A percentile compares a stretch with the other conserved stretches of the same genome.
Conservation (phyloP, 2,888 invertebrate genomes). For the Hanleya hanleyi region DNA sequence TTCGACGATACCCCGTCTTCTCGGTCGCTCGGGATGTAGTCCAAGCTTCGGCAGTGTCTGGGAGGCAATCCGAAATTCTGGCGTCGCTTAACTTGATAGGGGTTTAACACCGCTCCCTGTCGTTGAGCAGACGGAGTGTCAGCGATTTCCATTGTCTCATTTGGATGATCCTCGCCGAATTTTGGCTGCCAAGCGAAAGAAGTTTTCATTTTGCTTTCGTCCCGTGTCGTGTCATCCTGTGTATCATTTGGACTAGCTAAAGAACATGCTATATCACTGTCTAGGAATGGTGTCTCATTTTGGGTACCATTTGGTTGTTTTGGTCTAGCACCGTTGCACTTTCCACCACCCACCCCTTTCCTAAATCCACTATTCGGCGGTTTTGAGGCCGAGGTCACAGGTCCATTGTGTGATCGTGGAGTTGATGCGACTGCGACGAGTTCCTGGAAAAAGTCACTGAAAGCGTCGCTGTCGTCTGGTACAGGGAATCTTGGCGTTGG, state of each 20-base stretch:
- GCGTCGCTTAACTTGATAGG: conserved; percentile 65
- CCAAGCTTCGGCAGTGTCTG: conserved; percentile 67
- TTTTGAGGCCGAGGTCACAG: neutral
- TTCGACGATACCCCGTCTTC: conserved; percentile 60
- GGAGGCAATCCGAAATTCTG: conserved; percentile 58
- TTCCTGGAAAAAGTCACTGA: conserved; percentile 7
- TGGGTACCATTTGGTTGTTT: neutral
- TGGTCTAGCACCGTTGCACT: conserved; percentile 2
- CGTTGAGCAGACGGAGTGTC: neutral
- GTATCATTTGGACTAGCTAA: neutral
- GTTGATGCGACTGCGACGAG: neutral
- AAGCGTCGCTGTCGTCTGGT: conserved; percentile 16
- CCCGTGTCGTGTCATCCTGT: neutral
- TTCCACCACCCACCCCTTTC: neutral
- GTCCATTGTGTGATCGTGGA: neutral
- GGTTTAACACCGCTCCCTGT: conserved; percentile 28
- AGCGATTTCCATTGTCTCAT: neutral
- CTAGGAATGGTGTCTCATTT: neutral
- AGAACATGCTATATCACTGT: neutral
- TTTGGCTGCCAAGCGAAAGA: conserved; percentile 22
- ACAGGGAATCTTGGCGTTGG: conserved; percentile 65
- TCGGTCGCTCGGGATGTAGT: conserved; percentile 70
- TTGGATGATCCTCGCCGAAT: neutral
- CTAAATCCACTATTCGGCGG: neutral
- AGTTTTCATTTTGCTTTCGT: neutral